Evolutionary conservation across 2,797 vertebrate species (phyloP).

Genomic region (Eulemur albifrons): DNA sequence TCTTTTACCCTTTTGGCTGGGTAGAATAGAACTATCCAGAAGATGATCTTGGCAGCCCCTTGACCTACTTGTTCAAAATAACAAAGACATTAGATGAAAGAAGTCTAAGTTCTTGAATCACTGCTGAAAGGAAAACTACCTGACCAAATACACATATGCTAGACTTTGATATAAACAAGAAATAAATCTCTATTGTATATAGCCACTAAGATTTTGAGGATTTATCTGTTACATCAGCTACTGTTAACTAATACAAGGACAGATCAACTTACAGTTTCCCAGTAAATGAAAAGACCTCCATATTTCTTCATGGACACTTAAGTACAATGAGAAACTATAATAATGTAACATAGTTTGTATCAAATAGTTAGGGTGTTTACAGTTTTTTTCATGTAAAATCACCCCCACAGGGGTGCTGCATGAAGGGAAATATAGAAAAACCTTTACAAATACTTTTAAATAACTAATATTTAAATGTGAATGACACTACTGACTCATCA

Average conservation of each 20-base stretch:
- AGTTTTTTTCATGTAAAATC: conserved; percentile 2
- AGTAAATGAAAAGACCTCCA: conserved; percentile 1
- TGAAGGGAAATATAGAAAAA: not conserved
- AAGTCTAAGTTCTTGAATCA: not conserved
- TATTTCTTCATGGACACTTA: conserved; percentile 6
- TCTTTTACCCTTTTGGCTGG: not conserved
- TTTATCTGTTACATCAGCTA: not conserved
- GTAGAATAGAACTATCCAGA: not conserved
- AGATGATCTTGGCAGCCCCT: not conserved
- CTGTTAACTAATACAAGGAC: not conserved
- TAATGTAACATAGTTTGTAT: not conserved
- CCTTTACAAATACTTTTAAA: not conserved
- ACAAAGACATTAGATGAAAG: not conserved
- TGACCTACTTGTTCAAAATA: not conserved
- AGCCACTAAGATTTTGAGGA: not conserved
- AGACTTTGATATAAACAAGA: conserved; percentile 15
- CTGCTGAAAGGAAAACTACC: not conserved
- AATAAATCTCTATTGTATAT: not conserved
- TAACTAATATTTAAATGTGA: conserved; percentile 21
- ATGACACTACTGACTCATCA: not conserved
- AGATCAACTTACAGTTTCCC: not conserved
- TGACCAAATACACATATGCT: not conserved
- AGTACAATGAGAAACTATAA: not conserved
- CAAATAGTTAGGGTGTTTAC: not conserved
- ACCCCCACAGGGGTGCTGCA: not conserved